Percentiles rank a stretch among this genome's conserved stretches.
Evolutionary conservation across 2,113 vertebrate species (phyloP).

Genomic region (Tachysurus vachellii): DNA sequence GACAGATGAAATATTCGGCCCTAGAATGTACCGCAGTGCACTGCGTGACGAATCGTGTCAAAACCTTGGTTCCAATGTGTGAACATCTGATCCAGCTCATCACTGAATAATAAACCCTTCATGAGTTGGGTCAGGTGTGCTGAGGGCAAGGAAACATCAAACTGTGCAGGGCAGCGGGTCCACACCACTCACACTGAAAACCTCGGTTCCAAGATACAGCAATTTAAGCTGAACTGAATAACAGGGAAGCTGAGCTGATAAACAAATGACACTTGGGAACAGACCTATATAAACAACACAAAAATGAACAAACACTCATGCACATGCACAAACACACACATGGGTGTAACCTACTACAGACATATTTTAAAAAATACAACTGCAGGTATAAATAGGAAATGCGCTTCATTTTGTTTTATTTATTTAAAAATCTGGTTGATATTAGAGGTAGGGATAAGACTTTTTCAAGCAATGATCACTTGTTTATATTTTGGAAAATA

Average conservation of each 20-base stretch:
- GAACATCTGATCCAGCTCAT: slow-evolving; percentile 28
- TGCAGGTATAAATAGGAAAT: neutral
- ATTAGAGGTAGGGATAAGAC: neutral
- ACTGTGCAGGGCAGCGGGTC: neutral
- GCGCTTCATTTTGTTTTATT: too few species aligned
- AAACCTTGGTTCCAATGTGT: slow-evolving; percentile 22
- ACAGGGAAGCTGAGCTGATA: neutral
- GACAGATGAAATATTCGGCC: neutral
- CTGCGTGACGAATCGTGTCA: neutral
- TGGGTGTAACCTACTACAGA: neutral
- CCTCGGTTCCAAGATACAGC: neutral
- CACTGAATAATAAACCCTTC: slow-evolving; percentile 26
- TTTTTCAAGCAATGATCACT: too few species aligned
- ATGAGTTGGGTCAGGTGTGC: slow-evolving; percentile 6
- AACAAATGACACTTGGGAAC: neutral
- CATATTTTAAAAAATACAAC: neutral
- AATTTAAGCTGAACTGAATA: neutral
- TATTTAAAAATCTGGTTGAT: neutral
- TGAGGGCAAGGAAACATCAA: slow-evolving; percentile 14
- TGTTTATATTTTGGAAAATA: neutral
- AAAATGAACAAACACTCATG: neutral
- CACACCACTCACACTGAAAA: neutral
- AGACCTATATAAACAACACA: too few species aligned
- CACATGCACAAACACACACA: neutral
- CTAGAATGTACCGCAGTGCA: neutral